Evolutionary conservation across 2,113 vertebrate genomes (phyloP), one percentile per base, ranked within the genome.

Genomic region (Tragulus kanchil): DNA sequence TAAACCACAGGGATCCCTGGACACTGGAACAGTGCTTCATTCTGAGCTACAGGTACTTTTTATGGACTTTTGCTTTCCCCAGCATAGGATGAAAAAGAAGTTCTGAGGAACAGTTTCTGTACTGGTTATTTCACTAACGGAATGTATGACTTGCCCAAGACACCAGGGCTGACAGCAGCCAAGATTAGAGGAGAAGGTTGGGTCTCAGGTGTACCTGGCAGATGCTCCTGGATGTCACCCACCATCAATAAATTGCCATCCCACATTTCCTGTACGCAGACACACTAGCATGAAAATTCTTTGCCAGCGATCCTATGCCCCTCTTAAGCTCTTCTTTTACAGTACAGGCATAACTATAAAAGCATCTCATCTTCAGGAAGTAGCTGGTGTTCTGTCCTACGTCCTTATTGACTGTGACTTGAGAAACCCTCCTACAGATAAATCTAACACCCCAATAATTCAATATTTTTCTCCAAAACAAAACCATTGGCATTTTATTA

Each of bases 401-500:
- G 93, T 82, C 83, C 73, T 97, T 97, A 98, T 87, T 96, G 96
- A 95, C 95, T 96, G 62, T 94, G 82, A 95, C 93, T 95, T 48
- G 59, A 88, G 64, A 95, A 98, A 95, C 61, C 59, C 89, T 96
- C 93, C 95, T 59, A 87, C 54, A 92, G 98, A 97, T 97, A 97
- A 96, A 98, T 97, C 92, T 95, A 95, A 78, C 96, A 92, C 93
- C 88, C 95, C 56, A 90, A 96, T 96, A 96, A 96, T 95, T 97
- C 96, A 98, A 86, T 97, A 97, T 94, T 97, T 96, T 85, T 45
- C 92, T 94, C 85, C 95, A 85, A 88, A 92, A 85, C 65, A 94
- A 97, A 98, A 93, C 59, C 36, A 97, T 96, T 95, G 89, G 0
- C 94, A 96, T 97, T 98, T 98, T 69, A 98, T 92, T 94, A 93